These are phyloP conservation scores for Stenopsyche tienmushanensis DNA, from an alignment of 1,140 invertebrate species.

Conservation along the genomic window DNA sequence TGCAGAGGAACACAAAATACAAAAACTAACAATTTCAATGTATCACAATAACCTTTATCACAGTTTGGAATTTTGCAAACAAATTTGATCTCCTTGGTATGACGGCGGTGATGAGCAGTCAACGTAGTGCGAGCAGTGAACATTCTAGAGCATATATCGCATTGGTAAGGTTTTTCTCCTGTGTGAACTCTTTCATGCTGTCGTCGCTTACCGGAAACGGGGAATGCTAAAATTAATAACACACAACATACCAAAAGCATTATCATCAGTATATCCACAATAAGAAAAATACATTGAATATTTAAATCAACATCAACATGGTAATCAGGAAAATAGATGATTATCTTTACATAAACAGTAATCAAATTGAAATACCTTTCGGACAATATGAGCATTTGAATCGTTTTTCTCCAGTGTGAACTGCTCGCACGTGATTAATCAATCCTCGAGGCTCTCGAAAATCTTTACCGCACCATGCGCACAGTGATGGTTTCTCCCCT, in stretches of 20 bases:
- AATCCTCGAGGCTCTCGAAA: constrained; percentile 30
- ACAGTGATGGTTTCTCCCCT: constrained; percentile 36
- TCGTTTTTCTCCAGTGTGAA: constrained; percentile 45
- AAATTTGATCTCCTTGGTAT: constrained; percentile 31
- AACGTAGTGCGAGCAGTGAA: constrained; percentile 34
- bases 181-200: constrained; percentile 52
- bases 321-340: not conserved
- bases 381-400: constrained; percentile 45
- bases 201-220: constrained; percentile 30
- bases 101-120: constrained; percentile 28
- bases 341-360: not conserved
- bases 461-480: constrained; percentile 28
- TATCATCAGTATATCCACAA: no score
- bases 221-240: constrained; percentile 23
- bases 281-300: no score
- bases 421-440: constrained; percentile 30
- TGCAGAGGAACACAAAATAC: not conserved
- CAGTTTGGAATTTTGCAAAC: constrained; percentile 31
- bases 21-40: no score
- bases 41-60: constrained; percentile 18
- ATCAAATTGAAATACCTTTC: constrained; percentile 36
- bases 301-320: no score
- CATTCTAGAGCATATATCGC: constrained; percentile 54
- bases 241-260: no score
- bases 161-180: constrained; percentile 61